phyloP scores from a whole-genome alignment of 2,888 invertebrate genomes.

The Lobophora halterata region DNA sequence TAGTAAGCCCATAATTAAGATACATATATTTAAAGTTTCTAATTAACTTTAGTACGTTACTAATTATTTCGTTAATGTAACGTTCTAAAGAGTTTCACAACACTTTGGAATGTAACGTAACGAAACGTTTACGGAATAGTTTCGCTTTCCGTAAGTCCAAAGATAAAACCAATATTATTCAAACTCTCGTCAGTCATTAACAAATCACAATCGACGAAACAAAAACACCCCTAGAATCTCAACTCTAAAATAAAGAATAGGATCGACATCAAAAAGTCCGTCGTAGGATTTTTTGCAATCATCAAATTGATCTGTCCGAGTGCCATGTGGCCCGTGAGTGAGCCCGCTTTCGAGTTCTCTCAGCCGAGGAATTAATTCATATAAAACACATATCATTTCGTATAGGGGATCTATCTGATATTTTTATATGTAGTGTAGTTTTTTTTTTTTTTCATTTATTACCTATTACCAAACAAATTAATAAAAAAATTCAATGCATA shows the following conservation, averaged over 20 bases:
- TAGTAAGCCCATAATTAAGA: too few relatives aligned
- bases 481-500: too few relatives aligned
- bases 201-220: slow-evolving; percentile 12
- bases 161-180: not conserved
- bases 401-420: slow-evolving; percentile 39
- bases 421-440: slow-evolving; percentile 4
- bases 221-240: slow-evolving; percentile 35
- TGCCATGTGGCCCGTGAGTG: slow-evolving; percentile 78
- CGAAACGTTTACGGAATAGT: too few relatives aligned
- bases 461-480: too few relatives aligned
- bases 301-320: slow-evolving; percentile 79
- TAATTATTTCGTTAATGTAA: too few relatives aligned
- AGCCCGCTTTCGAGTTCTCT: slow-evolving; percentile 70
- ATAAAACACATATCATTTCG: slow-evolving; percentile 69
- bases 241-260: slow-evolving; percentile 25
- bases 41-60: too few relatives aligned
- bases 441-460: not conserved
- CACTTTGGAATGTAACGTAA: too few relatives aligned
- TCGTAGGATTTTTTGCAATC: slow-evolving; percentile 72
- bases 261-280: slow-evolving; percentile 71
- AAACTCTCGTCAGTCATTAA: slow-evolving; percentile 4
- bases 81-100: too few relatives aligned
- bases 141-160: too few relatives aligned
- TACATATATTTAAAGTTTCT: too few relatives aligned
- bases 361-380: slow-evolving; percentile 79